phyloP scores from a whole-genome alignment of 1,140 invertebrate species.

The Sesamia nonagrioides region DNA sequence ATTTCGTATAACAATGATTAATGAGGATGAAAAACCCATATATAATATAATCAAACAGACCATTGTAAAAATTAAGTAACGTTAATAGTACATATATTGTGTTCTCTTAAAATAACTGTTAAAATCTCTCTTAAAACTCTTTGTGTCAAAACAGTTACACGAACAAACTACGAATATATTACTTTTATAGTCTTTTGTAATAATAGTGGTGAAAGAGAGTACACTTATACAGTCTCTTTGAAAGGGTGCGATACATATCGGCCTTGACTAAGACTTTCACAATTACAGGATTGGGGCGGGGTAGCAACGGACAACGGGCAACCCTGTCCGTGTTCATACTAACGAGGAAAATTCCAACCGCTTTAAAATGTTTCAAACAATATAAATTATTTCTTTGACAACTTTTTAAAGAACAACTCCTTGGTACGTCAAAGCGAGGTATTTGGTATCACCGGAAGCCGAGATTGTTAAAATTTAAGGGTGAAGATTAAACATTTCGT shows the following conservation, averaged over 20 bases:
- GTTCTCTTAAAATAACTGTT: neutral
- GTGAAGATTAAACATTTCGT: neutral
- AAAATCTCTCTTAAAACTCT: neutral
- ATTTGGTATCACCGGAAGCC: constrained; percentile 20
- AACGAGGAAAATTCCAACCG: constrained; percentile 25
- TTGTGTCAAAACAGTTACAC: neutral
- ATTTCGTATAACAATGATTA: no score
- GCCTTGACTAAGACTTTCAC: constrained; percentile 26
- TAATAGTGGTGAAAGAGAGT: constrained; percentile 32
- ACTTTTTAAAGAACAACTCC: constrained; percentile 18
- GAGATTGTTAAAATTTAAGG: constrained; percentile 10
- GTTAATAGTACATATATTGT: no score
- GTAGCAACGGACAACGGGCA: neutral
- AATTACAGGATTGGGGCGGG: constrained; percentile 16
- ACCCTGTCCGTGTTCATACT: constrained; percentile 21
- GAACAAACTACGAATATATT: constrained; percentile 23
- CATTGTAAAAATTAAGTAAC: no score
- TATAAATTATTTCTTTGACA: constrained; percentile 34
- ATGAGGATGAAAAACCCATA: no score
- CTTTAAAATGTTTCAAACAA: constrained; percentile 39
- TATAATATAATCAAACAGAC: no score
- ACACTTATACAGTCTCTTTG: constrained; percentile 14
- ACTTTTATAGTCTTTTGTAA: constrained; percentile 32
- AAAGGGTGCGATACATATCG: constrained; percentile 23
- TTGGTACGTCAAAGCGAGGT: constrained; percentile 28